A percentile compares a stretch with the other conserved stretches of the same genome.
phyloP scores from a whole-genome alignment of 2,888 invertebrate species.

The Cerastis rubricosa region DNA sequence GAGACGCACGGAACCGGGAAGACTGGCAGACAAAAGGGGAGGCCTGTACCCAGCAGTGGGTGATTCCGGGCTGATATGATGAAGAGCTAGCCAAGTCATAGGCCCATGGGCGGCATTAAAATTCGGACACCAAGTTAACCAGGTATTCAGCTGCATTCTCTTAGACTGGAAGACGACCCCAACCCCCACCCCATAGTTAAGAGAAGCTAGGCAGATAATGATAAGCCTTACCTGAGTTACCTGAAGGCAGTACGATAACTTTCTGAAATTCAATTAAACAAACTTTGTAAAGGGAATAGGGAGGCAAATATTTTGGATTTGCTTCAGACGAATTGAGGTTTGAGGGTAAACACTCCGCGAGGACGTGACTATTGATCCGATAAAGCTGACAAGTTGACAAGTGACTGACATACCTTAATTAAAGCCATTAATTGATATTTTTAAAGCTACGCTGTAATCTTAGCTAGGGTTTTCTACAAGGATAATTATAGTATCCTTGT shows the following conservation, averaged over 20 bases:
- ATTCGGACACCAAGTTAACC: too few species aligned
- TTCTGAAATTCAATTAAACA: conserved; percentile 25
- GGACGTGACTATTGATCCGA: conserved; percentile 22
- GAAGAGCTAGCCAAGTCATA: too few species aligned
- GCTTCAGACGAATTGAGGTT: not conserved
- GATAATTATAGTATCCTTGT: too few species aligned
- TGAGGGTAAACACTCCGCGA: conserved; percentile 6
- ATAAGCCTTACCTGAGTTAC: not conserved
- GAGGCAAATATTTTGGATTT: conserved; percentile 8
- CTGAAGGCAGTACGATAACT: not conserved
- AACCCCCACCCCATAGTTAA: too few species aligned
- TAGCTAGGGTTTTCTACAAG: not conserved
- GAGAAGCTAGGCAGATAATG: too few species aligned
- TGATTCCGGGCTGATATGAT: too few species aligned
- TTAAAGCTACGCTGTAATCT: conserved; percentile 2
- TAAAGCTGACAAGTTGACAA: conserved; percentile 3
- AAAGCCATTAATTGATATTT: conserved; percentile 12
- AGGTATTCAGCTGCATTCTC: too few species aligned
- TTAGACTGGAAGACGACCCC: too few species aligned
- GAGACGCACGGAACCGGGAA: too few species aligned
- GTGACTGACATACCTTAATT: conserved; percentile 23
- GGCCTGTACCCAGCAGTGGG: too few species aligned
- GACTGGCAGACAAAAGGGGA: too few species aligned
- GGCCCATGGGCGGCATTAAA: too few species aligned
- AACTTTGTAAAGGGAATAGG: conserved; percentile 12